Evolutionary conservation across 2,113 vertebrate genomes (phyloP).

Genomic region (Cyanoramphus novaezelandiae): DNA sequence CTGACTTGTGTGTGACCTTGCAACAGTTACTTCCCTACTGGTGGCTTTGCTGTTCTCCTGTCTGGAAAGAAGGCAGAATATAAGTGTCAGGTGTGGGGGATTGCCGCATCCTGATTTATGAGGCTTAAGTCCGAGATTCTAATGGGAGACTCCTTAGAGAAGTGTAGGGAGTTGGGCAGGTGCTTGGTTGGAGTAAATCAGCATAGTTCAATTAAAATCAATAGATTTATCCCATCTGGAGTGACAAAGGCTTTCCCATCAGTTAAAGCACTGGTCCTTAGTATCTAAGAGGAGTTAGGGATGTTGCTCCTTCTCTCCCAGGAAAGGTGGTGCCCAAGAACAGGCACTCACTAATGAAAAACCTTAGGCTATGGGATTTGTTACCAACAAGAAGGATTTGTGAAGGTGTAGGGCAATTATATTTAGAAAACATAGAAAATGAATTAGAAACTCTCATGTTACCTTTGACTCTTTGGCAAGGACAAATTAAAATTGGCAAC

Average conservation of each 20-base stretch:
- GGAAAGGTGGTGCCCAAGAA: background rate
- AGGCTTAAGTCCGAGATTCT: background rate
- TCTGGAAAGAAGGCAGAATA: background rate
- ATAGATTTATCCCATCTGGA: constrained; percentile 26
- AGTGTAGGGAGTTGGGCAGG: background rate
- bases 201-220: constrained; percentile 7
- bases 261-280: background rate
- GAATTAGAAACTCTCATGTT: background rate
- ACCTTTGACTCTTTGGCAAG: constrained; percentile 16
- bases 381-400: background rate
- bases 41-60: background rate
- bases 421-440: background rate
- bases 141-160: background rate
- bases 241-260: background rate
- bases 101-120: background rate
- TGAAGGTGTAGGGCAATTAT: background rate
- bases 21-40: background rate
- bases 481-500: constrained; percentile 10
- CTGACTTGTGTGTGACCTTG: background rate
- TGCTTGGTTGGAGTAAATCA: constrained; percentile 29
- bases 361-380: background rate
- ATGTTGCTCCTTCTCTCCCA: background rate
- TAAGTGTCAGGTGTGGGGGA: background rate
- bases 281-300: background rate
- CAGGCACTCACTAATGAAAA: background rate